phyloP scores from a whole-genome alignment of 2,113 vertebrate genomes.

The Odocoileus virginianus region DNA sequence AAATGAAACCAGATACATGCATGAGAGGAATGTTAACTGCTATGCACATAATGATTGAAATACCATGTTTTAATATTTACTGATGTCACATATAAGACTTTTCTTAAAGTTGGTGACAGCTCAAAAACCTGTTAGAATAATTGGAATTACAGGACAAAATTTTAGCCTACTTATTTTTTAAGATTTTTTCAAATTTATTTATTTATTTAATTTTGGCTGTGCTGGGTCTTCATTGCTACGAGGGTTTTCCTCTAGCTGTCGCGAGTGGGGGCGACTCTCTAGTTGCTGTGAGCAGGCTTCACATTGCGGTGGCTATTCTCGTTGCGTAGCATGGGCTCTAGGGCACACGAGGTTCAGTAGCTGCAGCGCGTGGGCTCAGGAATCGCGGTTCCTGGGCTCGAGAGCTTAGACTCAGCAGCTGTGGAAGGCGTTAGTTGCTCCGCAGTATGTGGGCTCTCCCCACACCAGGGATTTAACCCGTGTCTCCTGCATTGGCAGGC shows the following conservation, averaged over 20 bases:
- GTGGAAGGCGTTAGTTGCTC: neutral
- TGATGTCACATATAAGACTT: constrained; percentile 17
- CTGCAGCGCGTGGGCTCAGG: neutral
- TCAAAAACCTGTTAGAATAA: constrained; percentile 1
- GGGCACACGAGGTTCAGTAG: neutral
- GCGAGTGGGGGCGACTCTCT: neutral
- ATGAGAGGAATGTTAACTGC: neutral
- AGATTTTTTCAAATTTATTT: neutral
- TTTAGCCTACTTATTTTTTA: neutral
- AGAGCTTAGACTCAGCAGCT: neutral
- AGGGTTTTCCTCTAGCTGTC: neutral
- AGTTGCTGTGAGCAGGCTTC: neutral
- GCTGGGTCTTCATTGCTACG: neutral
- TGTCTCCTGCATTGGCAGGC: neutral
- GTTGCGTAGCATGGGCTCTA: neutral
- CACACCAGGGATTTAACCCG: neutral
- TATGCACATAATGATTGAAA: neutral
- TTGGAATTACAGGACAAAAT: neutral
- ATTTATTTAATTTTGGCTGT: neutral
- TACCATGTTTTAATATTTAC: neutral
- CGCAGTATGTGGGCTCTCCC: neutral
- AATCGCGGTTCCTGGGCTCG: neutral
- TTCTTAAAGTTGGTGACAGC: neutral
- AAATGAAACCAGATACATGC: constrained; percentile 43
- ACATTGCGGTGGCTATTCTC: neutral